Conservation (phyloP, 1,140 invertebrate genomes). For the Pseudomyrmex flavicornis region DNA sequence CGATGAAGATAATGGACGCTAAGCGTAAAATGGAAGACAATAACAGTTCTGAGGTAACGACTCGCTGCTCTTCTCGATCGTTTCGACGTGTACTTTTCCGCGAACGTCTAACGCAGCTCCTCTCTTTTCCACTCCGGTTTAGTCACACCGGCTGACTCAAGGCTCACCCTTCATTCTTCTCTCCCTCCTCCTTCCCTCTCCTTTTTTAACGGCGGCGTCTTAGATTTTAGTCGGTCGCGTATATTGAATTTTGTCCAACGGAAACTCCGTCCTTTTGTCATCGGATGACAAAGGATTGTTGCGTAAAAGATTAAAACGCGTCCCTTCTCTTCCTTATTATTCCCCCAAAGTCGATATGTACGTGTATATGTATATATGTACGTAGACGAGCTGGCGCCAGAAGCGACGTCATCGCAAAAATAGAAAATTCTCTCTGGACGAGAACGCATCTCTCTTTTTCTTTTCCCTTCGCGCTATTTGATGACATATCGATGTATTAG, state of each 20-base stretch:
- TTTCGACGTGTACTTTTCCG: no score
- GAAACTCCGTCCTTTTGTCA: neutral
- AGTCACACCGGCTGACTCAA: neutral
- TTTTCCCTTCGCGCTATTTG: no score
- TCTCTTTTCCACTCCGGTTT: no score
- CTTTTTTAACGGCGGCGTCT: no score
- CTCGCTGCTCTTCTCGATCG: no score
- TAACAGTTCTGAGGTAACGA: no score
- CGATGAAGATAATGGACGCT: no score
- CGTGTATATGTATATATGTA: neutral
- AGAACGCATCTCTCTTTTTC: neutral
- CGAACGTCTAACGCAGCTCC: no score
- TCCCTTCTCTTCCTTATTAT: neutral
- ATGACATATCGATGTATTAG: no score
- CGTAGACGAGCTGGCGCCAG: neutral
- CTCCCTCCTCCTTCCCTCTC: no score
- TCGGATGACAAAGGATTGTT: conserved; percentile 17
- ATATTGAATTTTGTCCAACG: conserved; percentile 24
- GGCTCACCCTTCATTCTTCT: neutral
- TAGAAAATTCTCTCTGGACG: neutral
- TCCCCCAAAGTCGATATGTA: neutral
- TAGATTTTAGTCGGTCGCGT: no score
- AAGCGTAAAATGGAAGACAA: no score
- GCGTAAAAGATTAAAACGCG: neutral
- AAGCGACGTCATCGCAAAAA: neutral